These are phyloP conservation scores for Adrianichthys oophorus DNA, from an alignment of 2,797 vertebrate genomes.

Conservation along the genomic window DNA sequence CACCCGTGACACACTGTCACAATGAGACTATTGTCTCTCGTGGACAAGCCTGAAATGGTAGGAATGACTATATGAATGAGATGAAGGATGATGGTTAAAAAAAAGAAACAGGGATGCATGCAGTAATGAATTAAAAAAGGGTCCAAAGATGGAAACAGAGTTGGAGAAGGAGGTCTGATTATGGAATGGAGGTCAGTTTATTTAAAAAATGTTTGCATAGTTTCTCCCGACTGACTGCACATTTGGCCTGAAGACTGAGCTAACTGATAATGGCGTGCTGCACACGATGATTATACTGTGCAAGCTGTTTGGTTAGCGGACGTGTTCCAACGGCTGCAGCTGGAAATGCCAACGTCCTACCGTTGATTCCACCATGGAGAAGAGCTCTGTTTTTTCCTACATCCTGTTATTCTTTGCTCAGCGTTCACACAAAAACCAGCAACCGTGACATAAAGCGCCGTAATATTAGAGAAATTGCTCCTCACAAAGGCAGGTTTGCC, in stretches of 20 bases:
- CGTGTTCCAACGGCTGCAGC: conserved; percentile 32
- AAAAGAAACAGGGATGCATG: conserved; percentile 11
- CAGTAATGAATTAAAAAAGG: not conserved
- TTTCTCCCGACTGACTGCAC: conserved; percentile 15
- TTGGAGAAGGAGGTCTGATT: conserved; percentile 4
- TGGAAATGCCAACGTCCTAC: conserved; percentile 1
- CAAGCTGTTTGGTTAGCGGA: conserved; percentile 35
- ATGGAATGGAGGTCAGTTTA: conserved; percentile 16
- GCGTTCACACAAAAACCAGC: conserved; percentile 5
- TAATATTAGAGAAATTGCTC: conserved; percentile 1
- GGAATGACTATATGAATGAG: conserved; percentile 20
- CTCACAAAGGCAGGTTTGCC: conserved; percentile 11
- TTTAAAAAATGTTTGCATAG: conserved; percentile 22
- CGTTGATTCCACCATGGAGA: conserved; percentile 1
- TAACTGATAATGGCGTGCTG: conserved; percentile 30
- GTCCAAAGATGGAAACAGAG: conserved; percentile 3
- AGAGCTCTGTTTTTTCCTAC: conserved; percentile 14
- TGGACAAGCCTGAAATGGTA: conserved; percentile 20
- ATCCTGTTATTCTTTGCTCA: not conserved
- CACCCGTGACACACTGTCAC: conserved; percentile 34
- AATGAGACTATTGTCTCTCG: conserved; percentile 59
- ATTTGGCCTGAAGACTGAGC: conserved; percentile 21
- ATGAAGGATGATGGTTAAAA: conserved; percentile 10
- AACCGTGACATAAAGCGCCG: conserved; percentile 3
- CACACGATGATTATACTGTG: conserved; percentile 45